A percentile compares a stretch with the other conserved stretches of the same genome.
These are phyloP conservation scores for Amiota minor DNA, from an alignment of 2,888 invertebrate genomes.

Conservation along the genomic window DNA sequence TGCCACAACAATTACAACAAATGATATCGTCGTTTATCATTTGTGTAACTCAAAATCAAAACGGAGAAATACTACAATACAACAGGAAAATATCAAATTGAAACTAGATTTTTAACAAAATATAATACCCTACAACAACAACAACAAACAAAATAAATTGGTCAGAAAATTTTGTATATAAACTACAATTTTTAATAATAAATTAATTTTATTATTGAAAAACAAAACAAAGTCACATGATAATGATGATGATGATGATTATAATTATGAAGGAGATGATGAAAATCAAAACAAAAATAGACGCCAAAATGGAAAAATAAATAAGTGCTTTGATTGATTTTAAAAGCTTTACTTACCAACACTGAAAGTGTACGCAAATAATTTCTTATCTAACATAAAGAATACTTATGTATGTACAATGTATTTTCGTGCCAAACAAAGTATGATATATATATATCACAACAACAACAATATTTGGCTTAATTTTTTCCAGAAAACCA, in stretches of 20 bases:
- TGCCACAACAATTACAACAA: slow-evolving; percentile 5
- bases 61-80: slow-evolving; percentile 52
- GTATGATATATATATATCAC: slow-evolving; percentile 63
- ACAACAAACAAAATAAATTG: slow-evolving; percentile 25
- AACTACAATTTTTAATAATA: slow-evolving; percentile 51
- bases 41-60: slow-evolving; percentile 7
- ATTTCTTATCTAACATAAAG: slow-evolving; percentile 32
- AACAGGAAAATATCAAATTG: slow-evolving; percentile 53
- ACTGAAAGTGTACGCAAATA: slow-evolving; percentile 61
- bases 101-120: slow-evolving; percentile 63
- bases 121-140: slow-evolving; percentile 52
- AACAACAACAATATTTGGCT: slow-evolving; percentile 54
- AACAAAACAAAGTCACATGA: slow-evolving; percentile 18
- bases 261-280: neutral
- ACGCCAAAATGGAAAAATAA: slow-evolving; percentile 38
- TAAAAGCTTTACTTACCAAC: slow-evolving; percentile 54
- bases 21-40: neutral
- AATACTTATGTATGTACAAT: too few relatives aligned
- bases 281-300: slow-evolving; percentile 3
- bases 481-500: neutral
- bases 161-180: slow-evolving; percentile 48
- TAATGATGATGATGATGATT: too few relatives aligned
- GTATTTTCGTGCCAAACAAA: slow-evolving; percentile 12
- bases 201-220: slow-evolving; percentile 10
- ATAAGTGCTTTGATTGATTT: slow-evolving; percentile 33